Percentiles rank a stretch among this genome's conserved stretches.
phyloP scores from a whole-genome alignment of 2,113 vertebrate species.

The Tachuris rubrigastra region DNA sequence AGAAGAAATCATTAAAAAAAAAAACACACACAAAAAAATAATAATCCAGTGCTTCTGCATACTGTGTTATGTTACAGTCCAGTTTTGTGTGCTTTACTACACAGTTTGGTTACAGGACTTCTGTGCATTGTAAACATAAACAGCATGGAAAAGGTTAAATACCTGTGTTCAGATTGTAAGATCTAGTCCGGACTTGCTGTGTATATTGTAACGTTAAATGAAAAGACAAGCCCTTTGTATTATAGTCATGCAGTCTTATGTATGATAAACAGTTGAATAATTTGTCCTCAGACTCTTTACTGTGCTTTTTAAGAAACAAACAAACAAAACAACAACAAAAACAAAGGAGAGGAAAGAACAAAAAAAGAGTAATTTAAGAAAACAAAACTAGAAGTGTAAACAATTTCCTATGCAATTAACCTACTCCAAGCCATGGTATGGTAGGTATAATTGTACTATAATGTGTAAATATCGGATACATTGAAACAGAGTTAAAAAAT shows the following conservation, averaged over 20 bases:
- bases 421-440: conserved; percentile 72
- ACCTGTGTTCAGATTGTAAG: conserved; percentile 99
- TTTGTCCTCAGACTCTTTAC: conserved; percentile 92
- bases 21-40: background rate
- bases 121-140: conserved; percentile 99
- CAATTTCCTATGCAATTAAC: conserved; percentile 76
- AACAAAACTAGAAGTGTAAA: conserved; percentile 65
- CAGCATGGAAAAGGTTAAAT: conserved; percentile 99
- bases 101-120: conserved; percentile 97
- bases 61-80: conserved; percentile 84
- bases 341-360: no score
- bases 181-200: conserved; percentile 99
- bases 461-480: conserved; percentile 54
- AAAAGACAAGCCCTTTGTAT: conserved; percentile 97
- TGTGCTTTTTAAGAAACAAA: conserved; percentile 81
- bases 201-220: conserved; percentile 99
- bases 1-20: conserved; percentile 55
- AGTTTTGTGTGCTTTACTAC: conserved; percentile 92
- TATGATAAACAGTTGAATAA: conserved; percentile 99
- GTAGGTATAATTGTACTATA: conserved; percentile 67
- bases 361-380: conserved; percentile 69
- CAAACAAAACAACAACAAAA: no score
- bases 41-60: conserved; percentile 78
- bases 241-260: conserved; percentile 99
- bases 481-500: conserved; percentile 48